phyloP scores from a whole-genome alignment of 1,140 invertebrate genomes.

The Idris sp. region DNA sequence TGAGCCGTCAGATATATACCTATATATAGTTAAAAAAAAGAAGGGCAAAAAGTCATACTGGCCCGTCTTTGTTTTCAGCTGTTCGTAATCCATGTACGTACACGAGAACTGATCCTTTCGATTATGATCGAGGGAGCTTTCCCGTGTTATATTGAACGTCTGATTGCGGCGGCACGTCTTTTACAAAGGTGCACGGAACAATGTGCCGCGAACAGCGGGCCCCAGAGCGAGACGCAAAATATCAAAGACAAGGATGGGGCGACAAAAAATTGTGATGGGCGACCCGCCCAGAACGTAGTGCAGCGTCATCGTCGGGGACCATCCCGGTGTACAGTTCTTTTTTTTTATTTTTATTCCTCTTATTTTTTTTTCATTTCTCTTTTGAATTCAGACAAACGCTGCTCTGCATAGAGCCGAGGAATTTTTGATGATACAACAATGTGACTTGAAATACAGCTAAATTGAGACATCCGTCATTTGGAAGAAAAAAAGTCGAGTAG shows the following conservation, averaged over 20 bases:
- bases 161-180: conserved; percentile 66
- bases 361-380: conserved; percentile 7
- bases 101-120: conserved; percentile 64
- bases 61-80: conserved; percentile 66
- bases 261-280: conserved; percentile 70
- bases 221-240: conserved; percentile 26
- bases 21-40: too few relatives aligned
- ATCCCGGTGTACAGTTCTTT: conserved; percentile 24
- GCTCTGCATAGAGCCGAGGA: neutral
- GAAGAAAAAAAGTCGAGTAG: too few relatives aligned
- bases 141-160: conserved; percentile 69
- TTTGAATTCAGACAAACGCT: conserved; percentile 4
- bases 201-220: conserved; percentile 63
- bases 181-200: conserved; percentile 74
- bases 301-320: conserved; percentile 73
- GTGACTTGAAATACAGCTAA: conserved; percentile 2
- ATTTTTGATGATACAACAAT: conserved; percentile 27
- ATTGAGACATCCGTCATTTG: conserved; percentile 31
- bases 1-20: conserved; percentile 5
- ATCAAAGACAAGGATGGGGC: conserved; percentile 56
- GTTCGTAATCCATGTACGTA: conserved; percentile 66
- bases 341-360: neutral
- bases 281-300: conserved; percentile 76
- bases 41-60: conserved; percentile 21
- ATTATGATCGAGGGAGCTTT: conserved; percentile 69